Base-by-base conservation (phyloP, 2,888 invertebrate genomes). In the Stenchaetothrips biformis region DNA sequence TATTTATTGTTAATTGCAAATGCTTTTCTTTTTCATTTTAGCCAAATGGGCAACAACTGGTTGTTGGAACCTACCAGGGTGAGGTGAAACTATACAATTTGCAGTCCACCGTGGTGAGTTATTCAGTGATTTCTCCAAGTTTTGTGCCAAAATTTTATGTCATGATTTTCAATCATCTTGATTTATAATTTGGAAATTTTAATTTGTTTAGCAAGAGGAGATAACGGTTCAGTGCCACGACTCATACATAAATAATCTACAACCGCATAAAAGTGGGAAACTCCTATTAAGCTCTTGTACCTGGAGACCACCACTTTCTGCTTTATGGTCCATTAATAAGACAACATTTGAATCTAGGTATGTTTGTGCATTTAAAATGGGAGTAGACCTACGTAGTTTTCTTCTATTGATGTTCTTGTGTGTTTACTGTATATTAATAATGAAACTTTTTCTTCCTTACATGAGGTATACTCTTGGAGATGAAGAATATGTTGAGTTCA, bases 401-500 rank as follows among this genome's bases (percentile, higher is more conserved):
- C 53, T 18, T 4, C 18, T 13, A 53, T 18, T 21, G 67, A 25
- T 8, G 1, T 74, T 2, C 0, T 25, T 25, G 13, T 59, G 25
- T 11, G 25, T 21, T 25, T 7, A 67, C 9, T 21, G 3, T 21
- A 21, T 25, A 9, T 37, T 74, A 74, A 25, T 67, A 78, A 25
- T 47, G 80, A 37, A 37, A 37, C 4, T 37, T 37, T 80, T 79
- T 81, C 13, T 47, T 82, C 83, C 83, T 47, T 87, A 83, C 86
- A 37, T 37, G 37, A 94, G 94, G 84, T 90, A 91, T 84, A 89
- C 92, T 49, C 90, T 97, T 83, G 92, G 94, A 84, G 92, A 93
- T 83, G 96, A 98, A 83, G 94, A 95, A 84, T 94, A 97, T 86
- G 94, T 95, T 53, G 97, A 98, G 86, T 98, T 98, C 87, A 95